Conservation (phyloP, 2,797 vertebrate genomes). For the Platalea minor region DNA sequence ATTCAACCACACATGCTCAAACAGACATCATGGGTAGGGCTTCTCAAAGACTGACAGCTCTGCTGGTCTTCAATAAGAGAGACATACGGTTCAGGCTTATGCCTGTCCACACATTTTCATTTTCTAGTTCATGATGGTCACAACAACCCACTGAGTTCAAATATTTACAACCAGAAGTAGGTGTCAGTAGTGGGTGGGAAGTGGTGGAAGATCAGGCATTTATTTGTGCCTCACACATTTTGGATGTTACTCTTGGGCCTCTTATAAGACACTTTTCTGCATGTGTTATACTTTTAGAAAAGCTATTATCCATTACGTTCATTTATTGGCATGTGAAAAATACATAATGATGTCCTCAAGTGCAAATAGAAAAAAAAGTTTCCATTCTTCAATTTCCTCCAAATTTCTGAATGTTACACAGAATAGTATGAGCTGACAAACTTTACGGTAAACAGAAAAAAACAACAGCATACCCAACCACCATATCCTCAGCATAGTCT, state of each 20-base stretch:
- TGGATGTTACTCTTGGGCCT: background rate
- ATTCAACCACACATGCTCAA: background rate
- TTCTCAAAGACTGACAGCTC: background rate
- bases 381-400: background rate
- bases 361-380: background rate
- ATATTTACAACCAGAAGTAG: background rate
- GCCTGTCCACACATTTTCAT: background rate
- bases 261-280: background rate
- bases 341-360: accelerated
- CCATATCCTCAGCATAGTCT: background rate
- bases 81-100: background rate
- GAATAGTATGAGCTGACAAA: background rate
- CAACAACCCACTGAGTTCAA: background rate
- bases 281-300: background rate
- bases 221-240: background rate
- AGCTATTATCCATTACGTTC: background rate
- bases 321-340: background rate
- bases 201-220: background rate
- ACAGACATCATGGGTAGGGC: background rate
- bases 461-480: background rate
- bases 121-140: background rate
- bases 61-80: background rate
- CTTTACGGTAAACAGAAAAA: background rate
- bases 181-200: background rate
- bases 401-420: background rate